These are phyloP conservation scores for Catocala nupta DNA, from an alignment of 2,888 invertebrate genomes.

Conservation along the genomic window DNA sequence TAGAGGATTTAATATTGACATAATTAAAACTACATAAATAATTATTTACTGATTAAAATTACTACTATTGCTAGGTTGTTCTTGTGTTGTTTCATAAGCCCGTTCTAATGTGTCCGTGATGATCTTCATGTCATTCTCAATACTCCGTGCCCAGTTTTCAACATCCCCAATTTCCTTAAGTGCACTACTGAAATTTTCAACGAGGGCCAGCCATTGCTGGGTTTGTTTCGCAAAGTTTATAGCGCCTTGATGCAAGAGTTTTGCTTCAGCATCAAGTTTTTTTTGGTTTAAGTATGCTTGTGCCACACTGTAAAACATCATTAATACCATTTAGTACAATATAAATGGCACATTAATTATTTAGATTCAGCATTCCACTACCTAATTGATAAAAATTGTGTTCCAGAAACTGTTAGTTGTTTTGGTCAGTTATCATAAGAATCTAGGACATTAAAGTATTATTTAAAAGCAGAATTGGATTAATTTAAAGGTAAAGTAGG, in stretches of 20 bases:
- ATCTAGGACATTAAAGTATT: too few species aligned
- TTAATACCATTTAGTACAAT: neutral
- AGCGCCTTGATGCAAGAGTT: slow-evolving; percentile 97
- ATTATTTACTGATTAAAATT: slow-evolving; percentile 58
- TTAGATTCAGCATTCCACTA: too few species aligned
- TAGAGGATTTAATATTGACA: neutral
- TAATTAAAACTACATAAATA: neutral
- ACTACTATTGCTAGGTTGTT: slow-evolving; percentile 59
- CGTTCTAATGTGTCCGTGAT: slow-evolving; percentile 97
- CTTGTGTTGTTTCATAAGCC: slow-evolving; percentile 93
- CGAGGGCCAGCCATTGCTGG: slow-evolving; percentile 97
- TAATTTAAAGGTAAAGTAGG: too few species aligned
- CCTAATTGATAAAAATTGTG: too few species aligned
- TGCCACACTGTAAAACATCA: slow-evolving; percentile 91
- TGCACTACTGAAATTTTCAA: slow-evolving; percentile 95
- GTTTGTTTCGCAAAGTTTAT: slow-evolving; percentile 98
- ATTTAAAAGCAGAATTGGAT: too few species aligned
- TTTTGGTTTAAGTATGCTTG: slow-evolving; percentile 99
- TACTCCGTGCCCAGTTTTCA: slow-evolving; percentile 99
- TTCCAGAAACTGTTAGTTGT: too few species aligned
- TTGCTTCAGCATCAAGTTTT: slow-evolving; percentile 98
- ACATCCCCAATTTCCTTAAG: slow-evolving; percentile 99
- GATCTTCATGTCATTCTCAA: slow-evolving; percentile 98
- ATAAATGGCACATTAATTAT: neutral
- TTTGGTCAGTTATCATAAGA: too few species aligned